phyloP scores from a whole-genome alignment of 2,113 vertebrate genomes.

The Cyrtonyx montezumae region DNA sequence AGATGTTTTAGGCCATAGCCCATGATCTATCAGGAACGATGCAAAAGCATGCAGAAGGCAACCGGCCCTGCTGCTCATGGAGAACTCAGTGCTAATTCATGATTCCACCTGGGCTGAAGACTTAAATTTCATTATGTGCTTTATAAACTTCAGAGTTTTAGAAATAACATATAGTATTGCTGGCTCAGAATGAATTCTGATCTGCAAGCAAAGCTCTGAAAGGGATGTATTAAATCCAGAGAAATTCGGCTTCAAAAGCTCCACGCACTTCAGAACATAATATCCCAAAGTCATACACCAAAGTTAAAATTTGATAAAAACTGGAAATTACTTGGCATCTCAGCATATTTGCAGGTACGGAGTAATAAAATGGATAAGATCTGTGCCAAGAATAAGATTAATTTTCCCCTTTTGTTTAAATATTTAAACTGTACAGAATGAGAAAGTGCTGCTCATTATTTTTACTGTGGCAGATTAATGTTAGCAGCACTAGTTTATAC shows the following conservation, averaged over 20 bases:
- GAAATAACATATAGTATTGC: slow-evolving; percentile 72
- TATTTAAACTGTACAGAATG: background rate
- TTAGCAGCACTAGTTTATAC: background rate
- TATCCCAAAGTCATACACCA: slow-evolving; percentile 45
- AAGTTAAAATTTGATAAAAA: slow-evolving; percentile 64
- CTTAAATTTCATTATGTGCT: slow-evolving; percentile 76
- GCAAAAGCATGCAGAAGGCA: slow-evolving; percentile 27
- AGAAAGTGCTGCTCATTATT: background rate
- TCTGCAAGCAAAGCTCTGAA: slow-evolving; percentile 55
- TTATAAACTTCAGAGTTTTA: slow-evolving; percentile 73
- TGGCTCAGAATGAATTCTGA: slow-evolving; percentile 69
- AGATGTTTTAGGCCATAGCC: slow-evolving; percentile 28
- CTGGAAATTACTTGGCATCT: slow-evolving; percentile 64
- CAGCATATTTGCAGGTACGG: slow-evolving; percentile 18
- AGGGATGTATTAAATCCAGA: slow-evolving; percentile 50
- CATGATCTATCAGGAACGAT: slow-evolving; percentile 32
- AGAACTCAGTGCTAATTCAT: slow-evolving; percentile 56
- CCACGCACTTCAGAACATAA: slow-evolving; percentile 20
- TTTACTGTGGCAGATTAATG: background rate
- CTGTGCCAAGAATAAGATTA: slow-evolving; percentile 25
- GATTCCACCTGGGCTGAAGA: slow-evolving; percentile 71
- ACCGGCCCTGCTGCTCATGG: background rate
- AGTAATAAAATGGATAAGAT: slow-evolving; percentile 36
- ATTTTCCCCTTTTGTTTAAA: slow-evolving; percentile 32
- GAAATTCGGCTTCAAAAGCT: slow-evolving; percentile 62